Evolutionary conservation across 2,797 vertebrate genomes (phyloP), one percentile per base, ranked within the genome.

Genomic region (Oryzias sinensis): DNA sequence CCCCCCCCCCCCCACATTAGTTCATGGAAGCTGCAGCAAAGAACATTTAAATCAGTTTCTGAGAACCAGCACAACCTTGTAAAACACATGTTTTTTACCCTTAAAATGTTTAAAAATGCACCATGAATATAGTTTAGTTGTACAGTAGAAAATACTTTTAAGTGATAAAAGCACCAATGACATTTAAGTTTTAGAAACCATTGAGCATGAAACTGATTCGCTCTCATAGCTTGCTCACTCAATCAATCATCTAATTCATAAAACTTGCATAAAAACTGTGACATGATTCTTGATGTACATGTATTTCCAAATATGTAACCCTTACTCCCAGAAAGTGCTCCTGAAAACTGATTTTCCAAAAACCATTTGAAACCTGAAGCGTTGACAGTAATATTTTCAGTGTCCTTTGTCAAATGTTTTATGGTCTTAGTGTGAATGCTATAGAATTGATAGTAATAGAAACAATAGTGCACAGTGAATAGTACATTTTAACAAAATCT

Each of bases 381-480:
- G 87, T 83, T 87, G 68, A 89, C 72, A 80, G 89, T 81, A 86
- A 62, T 88, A 61, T 71, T 69, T 81, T 74, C 63, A 73, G 56
- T 78, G 79, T 82, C 70, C 68, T 66, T 79, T 18, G n/a, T 90
- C 85, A 73, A 81, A 78, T 87, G 76, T 76, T 70, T 85, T 84
- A 80, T 85, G 56, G 46, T 73, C 63, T 78, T 79, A 73, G 79
- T 86, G 78, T 82, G 68, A 87, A 96, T 91, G 93, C 93, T 93
- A 93, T 87, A 89, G 62, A 90, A 89, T 90, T 80, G 65, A 83
- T 84, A 87, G 82, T 82, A 84, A 86, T 88, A 91, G 91, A 94
- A 87, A 92, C 81, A 90, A 88, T 88, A 87, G 93, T 98, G 96
- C 96, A 98, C 96, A 95, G 88, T 91, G 87, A 91, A 89, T 90